A percentile compares a stretch with the other conserved stretches of the same genome.
phyloP scores from a whole-genome alignment of 2,888 invertebrate species.

The Eupithecia abbreviata region DNA sequence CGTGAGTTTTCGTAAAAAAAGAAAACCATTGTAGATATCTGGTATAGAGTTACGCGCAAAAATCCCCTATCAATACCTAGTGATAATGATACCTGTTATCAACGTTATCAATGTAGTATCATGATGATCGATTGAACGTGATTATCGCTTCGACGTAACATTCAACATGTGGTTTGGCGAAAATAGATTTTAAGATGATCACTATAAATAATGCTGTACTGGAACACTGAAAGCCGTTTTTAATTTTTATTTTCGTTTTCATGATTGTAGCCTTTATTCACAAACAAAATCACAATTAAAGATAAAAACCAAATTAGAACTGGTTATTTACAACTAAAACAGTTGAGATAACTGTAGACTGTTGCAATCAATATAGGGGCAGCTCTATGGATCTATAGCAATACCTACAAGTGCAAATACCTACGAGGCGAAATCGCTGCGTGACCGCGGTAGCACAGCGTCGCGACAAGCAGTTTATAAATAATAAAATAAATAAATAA shows the following conservation, averaged over 20 bases:
- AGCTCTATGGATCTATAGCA: not conserved
- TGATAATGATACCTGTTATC: constrained; percentile 9
- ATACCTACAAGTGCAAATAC: not conserved
- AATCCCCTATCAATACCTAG: not conserved
- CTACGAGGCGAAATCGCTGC: not conserved
- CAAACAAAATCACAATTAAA: not conserved
- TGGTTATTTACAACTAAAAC: not conserved
- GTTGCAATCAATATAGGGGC: not conserved
- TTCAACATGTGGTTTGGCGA: not conserved
- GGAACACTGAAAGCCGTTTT: not conserved
- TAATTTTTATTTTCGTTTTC: not conserved
- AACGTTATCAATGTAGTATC: constrained; percentile 30
- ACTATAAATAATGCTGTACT: not conserved
- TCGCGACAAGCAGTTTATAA: too few species aligned
- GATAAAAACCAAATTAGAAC: not conserved
- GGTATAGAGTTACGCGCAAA: not conserved
- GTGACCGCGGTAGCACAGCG: too few species aligned
- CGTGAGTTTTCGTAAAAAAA: not conserved
- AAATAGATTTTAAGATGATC: not conserved
- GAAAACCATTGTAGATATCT: not conserved
- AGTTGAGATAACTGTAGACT: not conserved
- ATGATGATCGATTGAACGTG: constrained; percentile 28
- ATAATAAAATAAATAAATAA: too few species aligned
- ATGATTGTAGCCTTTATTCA: not conserved
- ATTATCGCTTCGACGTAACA: constrained; percentile 4